Evolutionary conservation across 2,888 invertebrate species (phyloP), one percentile per base, ranked within the genome.

Genomic region (Barypeithes pellucidus): DNA sequence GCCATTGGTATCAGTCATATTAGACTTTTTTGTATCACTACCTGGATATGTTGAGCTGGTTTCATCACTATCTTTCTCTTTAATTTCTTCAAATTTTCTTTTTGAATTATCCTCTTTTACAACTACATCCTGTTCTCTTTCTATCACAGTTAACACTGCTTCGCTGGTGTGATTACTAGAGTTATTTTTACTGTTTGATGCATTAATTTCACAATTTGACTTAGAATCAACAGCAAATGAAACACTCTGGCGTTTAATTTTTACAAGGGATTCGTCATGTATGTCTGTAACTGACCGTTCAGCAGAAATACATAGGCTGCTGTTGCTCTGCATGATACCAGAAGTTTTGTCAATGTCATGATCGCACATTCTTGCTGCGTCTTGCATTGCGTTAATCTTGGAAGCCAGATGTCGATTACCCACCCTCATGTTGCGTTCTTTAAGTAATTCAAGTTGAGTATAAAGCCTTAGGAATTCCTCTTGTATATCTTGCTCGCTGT

Each of bases 381-480:
- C 94, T 80, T 94, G 93, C 95, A 95, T 95, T 5, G 94, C 93
- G 0, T 90, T 88, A 76, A 95, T 92, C 81, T 93, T 93, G 67
- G 92, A 90, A 12, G 92, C 92, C 75, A 95, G 87, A 70, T 92
- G 91, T 16, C 91, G 89, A 81, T 94, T 94, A 0, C 93, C 91
- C 59, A 93, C 89, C 75, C 94, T 90, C 88, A 91, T 89, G 81
- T 92, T 92, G 73, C 93, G 90, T 80, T 95, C 95, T 77, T 93
- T 92, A n/a, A 95, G 88, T 72, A 92, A 87, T 78, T 95, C 95
- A 47, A 95, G 87, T 82, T 95, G 95, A 45, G 91, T 91, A 85
- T 93, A 94, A 41, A 95, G 88, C 77, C 94, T 91, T 77, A 91
- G 89, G 82, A 95, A 95, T 87, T 95, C 95, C 85, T 95, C 95